Conservation (phyloP, 2,888 invertebrate species). For the Branchipolynoe longqiensis region DNA sequence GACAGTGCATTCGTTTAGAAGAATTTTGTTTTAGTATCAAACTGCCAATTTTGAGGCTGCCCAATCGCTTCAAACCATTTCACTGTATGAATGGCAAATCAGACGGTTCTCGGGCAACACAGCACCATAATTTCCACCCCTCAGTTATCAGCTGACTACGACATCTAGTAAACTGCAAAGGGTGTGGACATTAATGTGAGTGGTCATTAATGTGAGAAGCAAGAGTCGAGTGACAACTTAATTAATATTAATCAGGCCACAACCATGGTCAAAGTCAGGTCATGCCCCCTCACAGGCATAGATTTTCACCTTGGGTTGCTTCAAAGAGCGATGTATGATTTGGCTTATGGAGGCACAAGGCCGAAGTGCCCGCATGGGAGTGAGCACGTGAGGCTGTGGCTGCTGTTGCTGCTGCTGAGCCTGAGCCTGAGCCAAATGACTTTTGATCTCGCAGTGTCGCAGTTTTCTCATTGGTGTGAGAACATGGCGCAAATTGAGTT, state of each 20-base stretch:
- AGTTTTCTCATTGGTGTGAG: slow-evolving; percentile 51
- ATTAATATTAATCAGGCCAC: slow-evolving; percentile 18
- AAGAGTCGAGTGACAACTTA: slow-evolving; percentile 21
- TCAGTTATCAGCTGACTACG: no score
- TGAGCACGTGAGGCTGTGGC: slow-evolving; percentile 30
- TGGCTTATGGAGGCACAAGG: slow-evolving; percentile 4
- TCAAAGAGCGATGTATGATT: not conserved
- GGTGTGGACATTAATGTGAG: not conserved
- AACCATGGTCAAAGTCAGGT: slow-evolving; percentile 33
- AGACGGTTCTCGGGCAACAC: no score
- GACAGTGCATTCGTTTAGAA: no score
- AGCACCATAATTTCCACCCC: no score
- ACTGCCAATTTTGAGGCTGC: no score
- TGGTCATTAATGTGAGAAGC: not conserved
- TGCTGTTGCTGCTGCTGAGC: not conserved
- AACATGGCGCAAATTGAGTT: slow-evolving; percentile 23
- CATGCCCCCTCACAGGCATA: slow-evolving; percentile 7
- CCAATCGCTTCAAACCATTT: no score
- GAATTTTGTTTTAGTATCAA: no score
- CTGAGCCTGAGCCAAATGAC: slow-evolving; percentile 26
- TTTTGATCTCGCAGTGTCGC: slow-evolving; percentile 15
- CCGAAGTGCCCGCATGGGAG: slow-evolving; percentile 27
- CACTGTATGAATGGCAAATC: no score
- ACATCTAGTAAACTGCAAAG: not conserved
- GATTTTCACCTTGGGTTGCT: slow-evolving; percentile 28